Evolutionary conservation across 1,140 invertebrate genomes (phyloP).

Genomic region (Berghia stephanieae): DNA sequence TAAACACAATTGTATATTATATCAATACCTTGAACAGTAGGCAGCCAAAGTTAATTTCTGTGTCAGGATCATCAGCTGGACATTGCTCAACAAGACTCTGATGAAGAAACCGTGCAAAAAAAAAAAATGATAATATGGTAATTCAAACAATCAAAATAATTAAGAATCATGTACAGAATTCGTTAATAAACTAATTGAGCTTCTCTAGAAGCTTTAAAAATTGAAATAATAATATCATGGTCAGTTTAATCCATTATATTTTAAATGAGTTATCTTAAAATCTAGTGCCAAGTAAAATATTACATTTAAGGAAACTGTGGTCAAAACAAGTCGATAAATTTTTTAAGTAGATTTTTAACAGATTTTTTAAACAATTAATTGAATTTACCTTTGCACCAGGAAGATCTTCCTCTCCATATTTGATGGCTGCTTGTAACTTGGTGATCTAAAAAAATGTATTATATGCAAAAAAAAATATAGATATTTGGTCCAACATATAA

Average conservation of each 20-base stretch:
- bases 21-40: constrained; percentile 93
- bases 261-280: background rate
- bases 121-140: background rate
- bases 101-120: constrained; percentile 32
- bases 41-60: constrained; percentile 96
- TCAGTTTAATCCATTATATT: too few species aligned
- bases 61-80: constrained; percentile 87
- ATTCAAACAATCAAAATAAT: background rate
- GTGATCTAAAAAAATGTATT: constrained; percentile 68
- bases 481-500: background rate
- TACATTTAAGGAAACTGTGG: background rate
- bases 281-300: background rate
- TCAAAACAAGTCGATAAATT: too few species aligned
- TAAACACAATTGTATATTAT: too few species aligned
- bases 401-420: constrained; percentile 96
- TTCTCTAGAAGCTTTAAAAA: too few species aligned
- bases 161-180: background rate
- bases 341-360: too few species aligned
- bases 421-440: constrained; percentile 97
- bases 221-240: too few species aligned
- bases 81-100: constrained; percentile 89
- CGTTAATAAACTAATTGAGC: background rate
- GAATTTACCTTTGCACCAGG: constrained; percentile 78
- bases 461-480: constrained; percentile 7
- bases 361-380: background rate